Evolutionary conservation across 2,888 invertebrate genomes (phyloP).

Genomic region (Drosophila neonasuta): DNA sequence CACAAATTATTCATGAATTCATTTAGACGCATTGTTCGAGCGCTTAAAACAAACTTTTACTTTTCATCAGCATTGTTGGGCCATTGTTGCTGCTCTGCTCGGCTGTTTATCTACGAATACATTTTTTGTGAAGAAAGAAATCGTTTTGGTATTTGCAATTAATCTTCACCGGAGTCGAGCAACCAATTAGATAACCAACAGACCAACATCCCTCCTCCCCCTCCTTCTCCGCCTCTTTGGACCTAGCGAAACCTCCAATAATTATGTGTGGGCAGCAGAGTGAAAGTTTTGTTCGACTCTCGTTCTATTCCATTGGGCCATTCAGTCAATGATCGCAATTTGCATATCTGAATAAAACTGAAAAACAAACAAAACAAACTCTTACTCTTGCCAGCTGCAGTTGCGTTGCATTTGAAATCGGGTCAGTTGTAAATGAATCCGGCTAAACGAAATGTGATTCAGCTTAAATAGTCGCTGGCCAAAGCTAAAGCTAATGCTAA

Average conservation of each 20-base stretch:
- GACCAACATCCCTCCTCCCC: constrained; percentile 31
- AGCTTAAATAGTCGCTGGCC: background rate
- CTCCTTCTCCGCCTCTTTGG: background rate
- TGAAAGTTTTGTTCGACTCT: constrained; percentile 58
- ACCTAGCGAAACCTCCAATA: constrained; percentile 15
- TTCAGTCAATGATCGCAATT: constrained; percentile 43
- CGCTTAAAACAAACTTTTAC: constrained; percentile 69
- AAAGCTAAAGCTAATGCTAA: too few species aligned
- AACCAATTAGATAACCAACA: constrained; percentile 63
- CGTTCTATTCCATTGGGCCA: constrained; percentile 62
- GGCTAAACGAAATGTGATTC: background rate
- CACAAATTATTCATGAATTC: constrained; percentile 65
- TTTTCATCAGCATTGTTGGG: constrained; percentile 61
- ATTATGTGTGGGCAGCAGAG: constrained; percentile 44
- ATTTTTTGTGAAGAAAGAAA: constrained; percentile 41
- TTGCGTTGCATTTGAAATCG: constrained; percentile 47
- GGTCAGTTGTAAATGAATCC: constrained; percentile 14
- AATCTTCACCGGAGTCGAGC: constrained; percentile 51
- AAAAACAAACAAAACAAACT: background rate
- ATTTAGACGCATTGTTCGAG: constrained; percentile 58
- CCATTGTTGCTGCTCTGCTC: constrained; percentile 42
- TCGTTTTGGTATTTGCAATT: constrained; percentile 67
- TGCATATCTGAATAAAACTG: constrained; percentile 48
- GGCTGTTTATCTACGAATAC: constrained; percentile 22
- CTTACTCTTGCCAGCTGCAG: constrained; percentile 30